Evolutionary conservation across 2,113 vertebrate genomes (phyloP).

Genomic region (Anoura caudifer): DNA sequence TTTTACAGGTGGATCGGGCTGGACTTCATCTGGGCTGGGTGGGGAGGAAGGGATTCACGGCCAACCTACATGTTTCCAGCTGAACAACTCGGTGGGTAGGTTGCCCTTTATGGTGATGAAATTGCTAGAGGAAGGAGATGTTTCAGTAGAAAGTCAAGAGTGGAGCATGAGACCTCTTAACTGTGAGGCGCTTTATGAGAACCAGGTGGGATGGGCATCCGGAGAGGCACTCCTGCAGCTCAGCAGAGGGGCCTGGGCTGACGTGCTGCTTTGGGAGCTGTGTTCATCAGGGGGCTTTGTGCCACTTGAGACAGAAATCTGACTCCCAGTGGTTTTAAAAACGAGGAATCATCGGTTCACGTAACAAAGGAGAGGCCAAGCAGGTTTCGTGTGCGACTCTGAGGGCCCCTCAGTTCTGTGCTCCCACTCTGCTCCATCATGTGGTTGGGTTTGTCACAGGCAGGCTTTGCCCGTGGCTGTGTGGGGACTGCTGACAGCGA

Average conservation of each 20-base stretch:
- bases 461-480: not conserved
- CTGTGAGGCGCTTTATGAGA: not conserved
- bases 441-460: not conserved
- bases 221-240: not conserved
- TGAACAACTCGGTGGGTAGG: not conserved
- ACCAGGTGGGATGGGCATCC: not conserved
- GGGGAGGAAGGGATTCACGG: not conserved
- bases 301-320: not conserved
- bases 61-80: not conserved
- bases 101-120: not conserved
- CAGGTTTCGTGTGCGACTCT: not conserved
- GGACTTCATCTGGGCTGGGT: not conserved
- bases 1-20: not conserved
- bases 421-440: accelerated
- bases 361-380: not conserved
- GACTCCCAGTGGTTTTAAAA: not conserved
- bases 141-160: not conserved
- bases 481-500: not conserved
- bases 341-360: not conserved
- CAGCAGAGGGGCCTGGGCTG: not conserved
- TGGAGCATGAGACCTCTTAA: not conserved
- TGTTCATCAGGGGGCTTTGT: not conserved
- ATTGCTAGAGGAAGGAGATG: not conserved
- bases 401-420: not conserved
- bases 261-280: not conserved